Conservation (phyloP, 2,113 vertebrate species). For the Machaerirhynchus nigripectus region DNA sequence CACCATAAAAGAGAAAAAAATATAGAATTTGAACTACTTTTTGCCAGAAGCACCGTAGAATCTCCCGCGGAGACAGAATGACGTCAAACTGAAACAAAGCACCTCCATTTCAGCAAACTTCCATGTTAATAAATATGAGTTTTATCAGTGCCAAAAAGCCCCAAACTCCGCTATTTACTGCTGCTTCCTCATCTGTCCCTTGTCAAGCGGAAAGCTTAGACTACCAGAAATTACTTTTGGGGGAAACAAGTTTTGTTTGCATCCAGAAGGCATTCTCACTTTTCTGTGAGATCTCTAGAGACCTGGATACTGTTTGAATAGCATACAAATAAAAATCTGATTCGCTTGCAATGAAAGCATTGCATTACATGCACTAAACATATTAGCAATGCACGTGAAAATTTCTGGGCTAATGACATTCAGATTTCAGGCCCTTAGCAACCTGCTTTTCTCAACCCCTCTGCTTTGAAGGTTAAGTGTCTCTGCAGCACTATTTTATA, state of each 20-base stretch:
- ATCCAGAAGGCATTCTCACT: background rate
- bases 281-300: background rate
- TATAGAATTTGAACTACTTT: background rate
- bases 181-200: background rate
- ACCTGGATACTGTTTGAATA: background rate
- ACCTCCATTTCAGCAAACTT: background rate
- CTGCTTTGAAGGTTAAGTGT: background rate
- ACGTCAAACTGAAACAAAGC: background rate
- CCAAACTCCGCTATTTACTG: background rate
- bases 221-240: background rate
- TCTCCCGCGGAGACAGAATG: background rate
- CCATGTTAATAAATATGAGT: background rate
- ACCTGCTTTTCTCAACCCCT: background rate
- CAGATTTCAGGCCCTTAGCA: background rate
- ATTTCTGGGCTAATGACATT: background rate
- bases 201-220: background rate
- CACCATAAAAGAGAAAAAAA: background rate
- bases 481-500: background rate
- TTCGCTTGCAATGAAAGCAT: background rate
- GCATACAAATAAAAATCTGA: background rate
- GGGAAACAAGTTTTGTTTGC: background rate
- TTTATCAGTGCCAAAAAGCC: background rate
- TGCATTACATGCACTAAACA: background rate
- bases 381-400: background rate
- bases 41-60: background rate